Conservation (phyloP, 1,140 invertebrate genomes). For the Leptinotarsa defecta region DNA sequence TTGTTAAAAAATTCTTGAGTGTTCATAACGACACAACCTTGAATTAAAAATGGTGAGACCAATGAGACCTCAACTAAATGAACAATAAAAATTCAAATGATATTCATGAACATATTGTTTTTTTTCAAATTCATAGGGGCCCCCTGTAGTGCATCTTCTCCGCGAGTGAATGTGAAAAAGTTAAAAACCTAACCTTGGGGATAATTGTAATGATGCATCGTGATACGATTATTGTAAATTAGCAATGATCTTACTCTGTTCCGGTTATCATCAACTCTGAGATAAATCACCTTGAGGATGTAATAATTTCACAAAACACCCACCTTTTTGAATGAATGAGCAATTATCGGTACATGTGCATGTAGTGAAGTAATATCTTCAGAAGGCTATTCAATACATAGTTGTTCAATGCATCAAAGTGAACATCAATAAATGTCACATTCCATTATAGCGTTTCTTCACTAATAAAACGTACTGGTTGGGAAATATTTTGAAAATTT, state of each 20-base stretch:
- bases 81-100: no score
- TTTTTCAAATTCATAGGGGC: neutral
- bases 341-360: neutral
- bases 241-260: conserved; percentile 18
- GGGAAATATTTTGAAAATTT: no score
- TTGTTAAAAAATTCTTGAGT: no score
- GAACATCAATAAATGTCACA: no score
- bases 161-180: conserved; percentile 15
- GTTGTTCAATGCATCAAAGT: no score
- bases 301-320: conserved; percentile 11
- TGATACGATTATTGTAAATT: conserved; percentile 23
- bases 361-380: no score
- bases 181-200: conserved; percentile 15
- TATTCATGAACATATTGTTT: neutral
- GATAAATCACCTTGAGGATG: conserved; percentile 23
- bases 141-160: neutral
- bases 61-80: no score
- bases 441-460: no score
- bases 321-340: conserved; percentile 1
- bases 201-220: conserved; percentile 18
- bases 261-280: conserved; percentile 15
- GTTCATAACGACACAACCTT: no score
- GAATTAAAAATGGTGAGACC: no score
- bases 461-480: no score
- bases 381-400: no score